Evolutionary conservation across 2,888 invertebrate species (phyloP).

Genomic region (Cremastinae sp.): DNA sequence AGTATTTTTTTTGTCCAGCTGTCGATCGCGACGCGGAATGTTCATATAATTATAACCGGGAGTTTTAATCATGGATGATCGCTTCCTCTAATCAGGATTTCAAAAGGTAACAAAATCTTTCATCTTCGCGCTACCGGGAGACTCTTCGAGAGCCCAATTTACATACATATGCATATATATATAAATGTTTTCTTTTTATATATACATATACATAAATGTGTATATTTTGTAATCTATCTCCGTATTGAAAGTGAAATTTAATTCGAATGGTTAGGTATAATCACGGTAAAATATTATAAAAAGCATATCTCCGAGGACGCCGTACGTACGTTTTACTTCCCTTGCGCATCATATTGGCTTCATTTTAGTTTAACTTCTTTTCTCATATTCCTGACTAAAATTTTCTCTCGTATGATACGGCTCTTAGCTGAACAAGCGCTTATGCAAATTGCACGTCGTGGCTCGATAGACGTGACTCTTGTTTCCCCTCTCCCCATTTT

Average conservation of each 20-base stretch:
- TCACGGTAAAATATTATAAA: constrained; percentile 55
- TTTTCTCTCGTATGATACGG: neutral
- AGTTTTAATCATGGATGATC: constrained; percentile 35
- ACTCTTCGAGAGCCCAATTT: constrained; percentile 68
- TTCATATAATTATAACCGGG: constrained; percentile 43
- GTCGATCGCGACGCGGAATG: constrained; percentile 14
- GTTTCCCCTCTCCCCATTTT: constrained; percentile 18
- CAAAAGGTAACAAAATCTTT: constrained; percentile 35
- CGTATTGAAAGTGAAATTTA: constrained; percentile 70
- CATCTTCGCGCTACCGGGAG: constrained; percentile 28
- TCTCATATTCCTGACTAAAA: constrained; percentile 6
- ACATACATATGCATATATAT: constrained; percentile 69
- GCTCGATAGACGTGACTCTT: constrained; percentile 43
- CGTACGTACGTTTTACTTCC: constrained; percentile 65
- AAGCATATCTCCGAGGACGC: constrained; percentile 63
- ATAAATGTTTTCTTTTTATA: constrained; percentile 33
- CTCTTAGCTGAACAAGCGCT: constrained; percentile 45
- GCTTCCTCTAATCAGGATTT: constrained; percentile 13
- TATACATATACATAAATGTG: constrained; percentile 62
- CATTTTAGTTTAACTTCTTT: constrained; percentile 25
- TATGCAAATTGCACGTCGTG: constrained; percentile 41
- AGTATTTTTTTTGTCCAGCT: constrained; percentile 12
- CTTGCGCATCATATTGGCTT: constrained; percentile 36
- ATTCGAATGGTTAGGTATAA: constrained; percentile 72
- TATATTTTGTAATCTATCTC: constrained; percentile 56